phyloP scores from a whole-genome alignment of 1,140 invertebrate species.

The Sitodiplosis mosellana region DNA sequence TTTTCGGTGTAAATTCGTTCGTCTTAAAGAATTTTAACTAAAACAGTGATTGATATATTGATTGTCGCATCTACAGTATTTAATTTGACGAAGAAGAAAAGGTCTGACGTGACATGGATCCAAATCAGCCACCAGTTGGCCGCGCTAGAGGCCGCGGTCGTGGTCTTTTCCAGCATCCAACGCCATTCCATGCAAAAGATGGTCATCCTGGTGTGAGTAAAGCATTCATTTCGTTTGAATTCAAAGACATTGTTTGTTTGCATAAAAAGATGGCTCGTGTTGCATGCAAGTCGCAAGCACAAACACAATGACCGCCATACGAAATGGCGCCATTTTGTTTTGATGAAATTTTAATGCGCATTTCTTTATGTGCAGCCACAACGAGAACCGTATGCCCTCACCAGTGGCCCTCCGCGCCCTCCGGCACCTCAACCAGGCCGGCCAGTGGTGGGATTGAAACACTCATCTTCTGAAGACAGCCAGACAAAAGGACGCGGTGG shows the following conservation, averaged over 20 bases:
- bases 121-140: too few species aligned
- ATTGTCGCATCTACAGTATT: too few species aligned
- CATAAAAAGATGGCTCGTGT: neutral
- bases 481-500: neutral
- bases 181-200: neutral
- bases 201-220: too few species aligned
- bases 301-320: neutral
- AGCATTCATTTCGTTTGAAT: neutral
- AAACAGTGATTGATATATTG: too few species aligned
- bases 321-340: neutral
- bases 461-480: neutral
- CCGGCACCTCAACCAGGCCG: neutral
- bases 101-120: too few species aligned
- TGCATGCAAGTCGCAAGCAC: neutral
- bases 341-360: neutral
- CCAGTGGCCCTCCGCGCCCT: neutral
- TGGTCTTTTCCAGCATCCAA: neutral
- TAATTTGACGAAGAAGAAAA: too few species aligned
- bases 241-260: neutral
- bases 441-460: neutral
- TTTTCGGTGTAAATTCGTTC: too few species aligned
- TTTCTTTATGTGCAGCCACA: neutral
- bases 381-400: neutral
- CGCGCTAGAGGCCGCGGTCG: too few species aligned
- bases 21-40: too few species aligned